Evolutionary conservation across 2,888 invertebrate species (phyloP), one percentile per base, ranked within the genome.

Genomic region (Catocala sponsa): DNA sequence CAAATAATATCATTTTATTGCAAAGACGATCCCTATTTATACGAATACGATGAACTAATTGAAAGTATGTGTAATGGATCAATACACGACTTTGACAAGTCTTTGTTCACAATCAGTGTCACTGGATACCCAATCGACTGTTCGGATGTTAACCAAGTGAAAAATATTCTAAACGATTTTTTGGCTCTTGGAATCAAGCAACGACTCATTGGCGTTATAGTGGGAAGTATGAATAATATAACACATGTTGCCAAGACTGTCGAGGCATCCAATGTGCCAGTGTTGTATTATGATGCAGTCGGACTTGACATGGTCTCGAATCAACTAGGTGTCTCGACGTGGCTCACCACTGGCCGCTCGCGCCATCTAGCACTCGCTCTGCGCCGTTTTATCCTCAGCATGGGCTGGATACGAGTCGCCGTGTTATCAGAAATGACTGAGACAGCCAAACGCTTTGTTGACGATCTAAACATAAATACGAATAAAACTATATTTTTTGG

Each of bases 1-100:
- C 15, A 49, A 6, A 48, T 53, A 0, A 9, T 6, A 25, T 47
- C 70, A 13, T 66, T 64, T 43, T 5, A 74, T 4, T 86, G 81
- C 61, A 0, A 15, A 1, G 59, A 63, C 5, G 79, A 79, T 12
- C 59, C 63, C 0, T 55, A 68, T 49, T 6, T 0, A 6, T 0
- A 0, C 0, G 11, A 25, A 25, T 47, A 47, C 10, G 25, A 47
- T 10, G 13, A 25, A 7, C 9, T 38, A 47, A 10, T 47, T 11
- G 0, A 13, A 10, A 5, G 7, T 25, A 47, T 47, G 9, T 9
- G 9, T 9, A 15, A 25, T 47, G 9, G 9, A 4, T 9, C 5
- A 47, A 13, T 47, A 25, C 7, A 47, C 12, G 15, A 15, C 15
- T 6, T 5, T 6, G 5, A 7, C 9, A 25, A 10, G 2, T 13